phyloP scores from a whole-genome alignment of 2,888 invertebrate species.

The Caenorhabditis doughertyi region DNA sequence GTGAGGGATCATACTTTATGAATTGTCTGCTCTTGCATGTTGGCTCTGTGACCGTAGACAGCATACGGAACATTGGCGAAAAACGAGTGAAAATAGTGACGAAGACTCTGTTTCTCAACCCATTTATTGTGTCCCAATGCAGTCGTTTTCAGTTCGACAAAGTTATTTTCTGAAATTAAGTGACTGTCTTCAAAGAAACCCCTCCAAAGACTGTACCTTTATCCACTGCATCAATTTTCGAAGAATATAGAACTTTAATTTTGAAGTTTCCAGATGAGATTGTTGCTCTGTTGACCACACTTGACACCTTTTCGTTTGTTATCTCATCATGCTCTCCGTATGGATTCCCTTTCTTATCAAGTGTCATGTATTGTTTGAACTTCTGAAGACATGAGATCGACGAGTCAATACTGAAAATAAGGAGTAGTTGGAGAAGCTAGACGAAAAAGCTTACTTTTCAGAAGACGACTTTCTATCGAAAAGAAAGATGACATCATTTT shows the following conservation, averaged over 20 bases:
- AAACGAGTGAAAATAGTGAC: slow-evolving; percentile 6
- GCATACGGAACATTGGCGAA: not conserved
- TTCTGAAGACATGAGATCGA: not conserved
- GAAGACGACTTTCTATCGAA: not conserved
- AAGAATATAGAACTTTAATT: slow-evolving; percentile 9
- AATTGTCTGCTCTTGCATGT: not conserved
- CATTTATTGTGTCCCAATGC: not conserved
- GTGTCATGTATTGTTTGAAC: slow-evolving; percentile 36
- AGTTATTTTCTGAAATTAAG: slow-evolving; percentile 21
- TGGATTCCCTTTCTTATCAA: slow-evolving; percentile 18
- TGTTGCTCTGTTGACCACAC: not conserved
- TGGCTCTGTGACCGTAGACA: not conserved
- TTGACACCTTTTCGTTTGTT: not conserved
- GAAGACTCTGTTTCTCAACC: slow-evolving; percentile 18
- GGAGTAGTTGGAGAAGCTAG: not conserved
- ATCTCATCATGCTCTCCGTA: not conserved
- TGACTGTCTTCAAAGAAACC: not conserved
- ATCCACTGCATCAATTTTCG: slow-evolving; percentile 22
- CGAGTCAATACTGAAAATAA: not conserved
- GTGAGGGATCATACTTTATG: not conserved
- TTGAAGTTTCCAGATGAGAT: not conserved
- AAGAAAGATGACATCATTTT: slow-evolving; percentile 20
- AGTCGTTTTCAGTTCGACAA: slow-evolving; percentile 33
- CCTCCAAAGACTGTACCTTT: not conserved
- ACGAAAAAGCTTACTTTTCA: not conserved